Evolutionary conservation across 1,140 invertebrate genomes (phyloP).

Genomic region (Lepidotrigona ventralis): DNA sequence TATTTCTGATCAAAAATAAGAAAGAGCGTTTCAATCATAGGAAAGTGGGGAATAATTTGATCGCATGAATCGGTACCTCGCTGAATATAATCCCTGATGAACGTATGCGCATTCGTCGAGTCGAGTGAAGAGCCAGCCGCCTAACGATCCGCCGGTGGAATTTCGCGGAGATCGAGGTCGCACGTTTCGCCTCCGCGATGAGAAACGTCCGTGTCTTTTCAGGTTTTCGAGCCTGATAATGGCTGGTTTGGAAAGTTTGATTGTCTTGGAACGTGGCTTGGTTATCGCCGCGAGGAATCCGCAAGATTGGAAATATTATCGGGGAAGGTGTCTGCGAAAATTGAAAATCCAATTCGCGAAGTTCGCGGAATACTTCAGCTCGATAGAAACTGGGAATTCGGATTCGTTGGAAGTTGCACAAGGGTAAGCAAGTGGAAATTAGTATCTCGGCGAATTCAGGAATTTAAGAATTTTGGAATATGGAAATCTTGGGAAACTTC

Average conservation of each 20-base stretch:
- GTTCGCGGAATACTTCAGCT: background rate
- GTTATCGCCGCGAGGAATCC: background rate
- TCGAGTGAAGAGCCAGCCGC: background rate
- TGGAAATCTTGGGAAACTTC: background rate
- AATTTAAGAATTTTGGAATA: background rate
- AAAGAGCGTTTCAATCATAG: too few species aligned
- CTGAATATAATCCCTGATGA: conserved; percentile 29
- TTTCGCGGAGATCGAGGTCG: conserved; percentile 41
- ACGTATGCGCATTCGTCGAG: conserved; percentile 11
- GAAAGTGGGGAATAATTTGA: background rate
- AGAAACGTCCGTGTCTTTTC: background rate
- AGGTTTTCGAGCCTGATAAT: conserved; percentile 5
- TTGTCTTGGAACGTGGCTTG: conserved; percentile 8
- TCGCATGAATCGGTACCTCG: background rate
- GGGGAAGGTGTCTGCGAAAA: too few species aligned
- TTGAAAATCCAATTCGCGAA: background rate
- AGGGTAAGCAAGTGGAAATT: background rate
- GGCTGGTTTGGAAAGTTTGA: background rate
- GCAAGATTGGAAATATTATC: background rate
- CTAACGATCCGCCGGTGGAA: conserved; percentile 19
- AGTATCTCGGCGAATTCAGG: background rate
- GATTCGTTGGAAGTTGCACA: background rate
- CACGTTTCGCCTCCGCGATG: background rate
- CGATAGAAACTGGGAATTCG: background rate
- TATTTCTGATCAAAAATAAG: too few species aligned